These are phyloP conservation scores for Eupithecia inturbata DNA, from an alignment of 2,888 invertebrate genomes.

Conservation along the genomic window DNA sequence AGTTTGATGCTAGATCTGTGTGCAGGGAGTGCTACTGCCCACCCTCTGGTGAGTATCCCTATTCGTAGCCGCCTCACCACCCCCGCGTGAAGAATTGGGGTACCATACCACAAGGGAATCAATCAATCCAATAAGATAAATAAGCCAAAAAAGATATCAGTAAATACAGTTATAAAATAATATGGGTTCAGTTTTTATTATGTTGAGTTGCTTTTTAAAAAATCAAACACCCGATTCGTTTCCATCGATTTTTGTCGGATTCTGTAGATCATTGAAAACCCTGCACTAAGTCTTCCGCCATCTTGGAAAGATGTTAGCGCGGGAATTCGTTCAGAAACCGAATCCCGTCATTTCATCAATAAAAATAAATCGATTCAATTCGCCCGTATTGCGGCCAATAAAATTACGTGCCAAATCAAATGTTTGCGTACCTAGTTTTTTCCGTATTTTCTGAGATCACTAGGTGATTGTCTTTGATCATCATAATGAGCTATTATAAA, in stretches of 20 bases:
- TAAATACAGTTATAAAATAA: neutral
- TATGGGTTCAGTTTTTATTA: neutral
- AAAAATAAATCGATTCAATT: constrained; percentile 44
- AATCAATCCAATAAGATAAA: neutral
- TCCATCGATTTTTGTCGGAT: neutral
- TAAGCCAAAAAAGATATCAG: neutral
- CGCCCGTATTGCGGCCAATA: constrained; percentile 42
- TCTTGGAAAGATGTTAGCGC: constrained; percentile 30
- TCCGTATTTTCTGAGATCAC: constrained; percentile 45
- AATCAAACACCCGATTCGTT: neutral
- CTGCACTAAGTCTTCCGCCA: constrained; percentile 7
- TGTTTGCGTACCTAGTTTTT: constrained; percentile 48
- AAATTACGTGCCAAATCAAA: constrained; percentile 48
- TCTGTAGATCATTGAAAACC: neutral
- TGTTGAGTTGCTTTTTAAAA: neutral
- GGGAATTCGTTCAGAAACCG: constrained; percentile 34
- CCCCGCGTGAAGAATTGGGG: no score
- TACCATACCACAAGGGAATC: neutral
- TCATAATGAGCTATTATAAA: constrained; percentile 43
- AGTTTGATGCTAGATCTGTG: no score
- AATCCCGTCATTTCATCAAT: constrained; percentile 39
- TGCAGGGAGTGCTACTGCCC: no score
- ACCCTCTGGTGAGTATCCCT: no score
- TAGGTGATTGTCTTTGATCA: constrained; percentile 49
- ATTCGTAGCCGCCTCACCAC: no score